A percentile compares a stretch with the other conserved stretches of the same genome.
Conservation (phyloP, 2,888 invertebrate species). For the Horisme vitalbata region DNA sequence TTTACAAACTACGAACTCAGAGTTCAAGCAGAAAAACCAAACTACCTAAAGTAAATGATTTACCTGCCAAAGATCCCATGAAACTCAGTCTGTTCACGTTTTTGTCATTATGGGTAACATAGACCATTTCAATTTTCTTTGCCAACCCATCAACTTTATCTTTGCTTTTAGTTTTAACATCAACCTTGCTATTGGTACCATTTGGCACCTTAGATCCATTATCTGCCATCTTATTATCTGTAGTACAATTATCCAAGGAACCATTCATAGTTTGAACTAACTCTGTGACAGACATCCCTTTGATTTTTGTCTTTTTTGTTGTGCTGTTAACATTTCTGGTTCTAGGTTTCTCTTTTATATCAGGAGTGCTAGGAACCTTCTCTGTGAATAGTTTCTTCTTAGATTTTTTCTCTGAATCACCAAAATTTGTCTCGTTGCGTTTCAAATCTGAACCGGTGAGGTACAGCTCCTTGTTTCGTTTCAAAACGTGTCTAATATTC, state of each 20-base stretch:
- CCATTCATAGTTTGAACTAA: slow-evolving; percentile 60
- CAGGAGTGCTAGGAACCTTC: slow-evolving; percentile 57
- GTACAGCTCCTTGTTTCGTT: slow-evolving; percentile 58
- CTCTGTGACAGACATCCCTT: slow-evolving; percentile 65
- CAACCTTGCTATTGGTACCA: background rate
- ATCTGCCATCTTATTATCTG: no score
- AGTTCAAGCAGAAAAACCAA: no score
- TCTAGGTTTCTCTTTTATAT: slow-evolving; percentile 48
- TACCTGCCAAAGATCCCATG: slow-evolving; percentile 82
- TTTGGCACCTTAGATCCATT: slow-evolving; percentile 1
- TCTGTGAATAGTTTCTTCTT: slow-evolving; percentile 70
- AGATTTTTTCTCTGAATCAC: slow-evolving; percentile 54
- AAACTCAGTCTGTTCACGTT: slow-evolving; percentile 67
- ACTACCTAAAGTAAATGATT: no score
- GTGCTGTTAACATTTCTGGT: slow-evolving; percentile 54
- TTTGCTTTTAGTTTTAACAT: background rate
- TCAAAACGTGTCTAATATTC: slow-evolving; percentile 55
- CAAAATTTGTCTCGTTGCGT: slow-evolving; percentile 41
- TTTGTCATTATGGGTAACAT: slow-evolving; percentile 41
- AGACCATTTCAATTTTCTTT: slow-evolving; percentile 50
- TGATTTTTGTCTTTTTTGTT: slow-evolving; percentile 51
- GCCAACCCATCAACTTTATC: slow-evolving; percentile 33
- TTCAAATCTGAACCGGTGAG: slow-evolving; percentile 63
- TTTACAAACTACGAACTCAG: no score
- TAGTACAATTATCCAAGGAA: no score